Base-by-base conservation (phyloP, 2,113 vertebrate species). In the Steatornis caripensis region DNA sequence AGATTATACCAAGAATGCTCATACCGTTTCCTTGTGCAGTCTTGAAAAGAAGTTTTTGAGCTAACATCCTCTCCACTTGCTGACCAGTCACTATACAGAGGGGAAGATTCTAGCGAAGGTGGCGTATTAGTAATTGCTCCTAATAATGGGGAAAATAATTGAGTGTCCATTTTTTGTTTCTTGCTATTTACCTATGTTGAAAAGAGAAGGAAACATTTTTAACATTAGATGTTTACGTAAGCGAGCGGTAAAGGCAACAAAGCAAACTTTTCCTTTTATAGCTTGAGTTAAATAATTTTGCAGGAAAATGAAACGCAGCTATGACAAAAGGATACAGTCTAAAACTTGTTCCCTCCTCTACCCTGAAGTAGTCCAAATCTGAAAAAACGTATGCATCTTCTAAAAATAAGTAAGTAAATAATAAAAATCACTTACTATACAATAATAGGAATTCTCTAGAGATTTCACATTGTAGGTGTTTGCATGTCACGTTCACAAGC, bases 21-120 rank as follows among this genome's bases (percentile, higher is more conserved):
- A 6, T 97, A 98, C 98, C 97, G 34, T 78, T 87, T 87, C 7
- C 92, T 96, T 11, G 92, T 45, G 85, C 70, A 55, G 51, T 96
- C 96, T 29, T 89, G 93, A 37, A 96, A 77, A 21, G 93, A 11
- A 30, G 62, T 9, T 72, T 78, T 72, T 30, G 88, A 48, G 27
- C 14, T 17, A 2, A 36, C 17, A 8, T 93, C 94, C 24, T 97
- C 95, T 5, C 69, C 88, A 84, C 76, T 55, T 1, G 90, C 75
- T 6, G 61, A 71, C 87, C 97, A 96, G 77, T 93, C 79, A 10
- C 64, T 91, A 37, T 61, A 81, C 3, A 95, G 81, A 23, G 5
- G 53, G 54, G 97, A 85, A 26, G 90, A 64, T 16, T 97, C 97
- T 2, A 90, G 55, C 0, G 66, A 3, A 5, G 84, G 36, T 3